Conservation (phyloP, 2,797 vertebrate genomes). For the Myotis findleyi region DNA sequence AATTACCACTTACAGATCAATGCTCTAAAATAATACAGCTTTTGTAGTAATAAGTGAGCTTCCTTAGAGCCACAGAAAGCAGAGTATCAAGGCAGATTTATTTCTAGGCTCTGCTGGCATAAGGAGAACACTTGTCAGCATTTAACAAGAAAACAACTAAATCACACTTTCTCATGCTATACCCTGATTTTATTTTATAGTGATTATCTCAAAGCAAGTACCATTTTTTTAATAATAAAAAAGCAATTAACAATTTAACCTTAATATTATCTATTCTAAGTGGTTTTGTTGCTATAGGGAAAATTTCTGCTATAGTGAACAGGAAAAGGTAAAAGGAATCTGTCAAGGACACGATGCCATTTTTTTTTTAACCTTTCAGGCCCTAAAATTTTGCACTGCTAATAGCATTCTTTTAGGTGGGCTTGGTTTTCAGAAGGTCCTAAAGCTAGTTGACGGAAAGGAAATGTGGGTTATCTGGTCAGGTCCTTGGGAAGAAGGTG, state of each 20-base stretch:
- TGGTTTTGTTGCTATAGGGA: constrained; percentile 29
- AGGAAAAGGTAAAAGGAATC: background rate
- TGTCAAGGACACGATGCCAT: background rate
- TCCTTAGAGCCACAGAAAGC: background rate
- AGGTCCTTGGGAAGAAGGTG: background rate
- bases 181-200: constrained; percentile 24
- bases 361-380: background rate
- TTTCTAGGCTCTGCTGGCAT: background rate
- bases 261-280: constrained; percentile 39
- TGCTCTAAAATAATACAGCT: background rate
- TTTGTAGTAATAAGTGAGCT: background rate
- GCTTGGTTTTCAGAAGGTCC: background rate
- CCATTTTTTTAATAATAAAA: constrained; percentile 67
- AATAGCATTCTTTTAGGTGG: background rate
- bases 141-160: constrained; percentile 49
- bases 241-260: constrained; percentile 62
- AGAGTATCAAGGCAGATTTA: background rate
- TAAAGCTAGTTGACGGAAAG: background rate
- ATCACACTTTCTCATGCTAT: background rate
- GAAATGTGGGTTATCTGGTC: background rate
- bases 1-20: background rate
- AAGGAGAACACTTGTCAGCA: background rate
- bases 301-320: background rate
- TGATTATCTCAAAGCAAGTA: constrained; percentile 37
- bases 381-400: background rate